Evolutionary conservation across 2,888 invertebrate species (phyloP), one percentile per base, ranked within the genome.

Genomic region (Drosophila testacea): DNA sequence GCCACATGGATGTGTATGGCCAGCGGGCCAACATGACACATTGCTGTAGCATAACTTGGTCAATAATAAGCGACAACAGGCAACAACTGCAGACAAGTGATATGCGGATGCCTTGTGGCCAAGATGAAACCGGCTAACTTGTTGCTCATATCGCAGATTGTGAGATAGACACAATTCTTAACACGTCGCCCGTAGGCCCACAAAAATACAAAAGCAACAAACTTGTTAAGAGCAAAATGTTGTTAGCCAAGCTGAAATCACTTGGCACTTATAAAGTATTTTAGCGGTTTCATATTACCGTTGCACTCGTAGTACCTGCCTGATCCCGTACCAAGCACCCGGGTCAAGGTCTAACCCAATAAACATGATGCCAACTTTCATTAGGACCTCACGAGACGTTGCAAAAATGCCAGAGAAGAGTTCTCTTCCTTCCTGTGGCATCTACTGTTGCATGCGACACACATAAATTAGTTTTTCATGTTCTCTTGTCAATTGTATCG

Each of bases 401-500:
- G 11, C 22, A 51, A 11, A 7, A 39, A 55, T 60, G 30, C 56
- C 59, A 34, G 44, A 47, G 44, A 28, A 16, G 42, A 41, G 28
- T 48, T 59, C 50, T 47, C 13, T 38, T 27, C 38, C 46, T 44
- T 70, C 38, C 34, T 22, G 55, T 34, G 48, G 67, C 62, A 83
- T 67, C 80, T 73, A 65, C 74, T 80, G 79, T 76, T 64, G 78
- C 74, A 70, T 86, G 84, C 66, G 73, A 88, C 82, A 90, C 76
- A 88, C 82, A 88, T 82, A 91, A 91, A 91, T 91, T 91, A 91
- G 92, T 92, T 91, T 91, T 92, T 76, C 92, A 90, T 91, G 92
- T 91, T 89, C 82, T 79, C 81, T 85, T 91, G 91, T 91, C 91
- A 90, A 83, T 89, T 91, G 87, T 91, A 90, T 88, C 87, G 62